Evolutionary conservation across 2,113 vertebrate genomes (phyloP).

Genomic region (Acanthisitta chloris): DNA sequence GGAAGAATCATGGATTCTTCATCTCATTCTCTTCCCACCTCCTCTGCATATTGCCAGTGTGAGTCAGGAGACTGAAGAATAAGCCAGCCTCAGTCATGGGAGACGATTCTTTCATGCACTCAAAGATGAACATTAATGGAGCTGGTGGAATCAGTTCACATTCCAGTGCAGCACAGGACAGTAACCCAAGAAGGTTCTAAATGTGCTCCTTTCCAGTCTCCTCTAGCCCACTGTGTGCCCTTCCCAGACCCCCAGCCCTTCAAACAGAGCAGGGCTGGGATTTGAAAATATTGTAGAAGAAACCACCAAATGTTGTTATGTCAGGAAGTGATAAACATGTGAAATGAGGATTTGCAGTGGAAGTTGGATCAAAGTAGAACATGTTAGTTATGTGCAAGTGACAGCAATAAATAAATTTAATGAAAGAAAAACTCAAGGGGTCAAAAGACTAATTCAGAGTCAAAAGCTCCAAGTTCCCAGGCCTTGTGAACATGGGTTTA

Average conservation of each 20-base stretch:
- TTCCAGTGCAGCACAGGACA: too few species aligned
- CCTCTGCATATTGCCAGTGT: background rate
- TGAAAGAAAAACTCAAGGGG: background rate
- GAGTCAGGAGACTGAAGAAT: background rate
- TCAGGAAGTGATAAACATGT: background rate
- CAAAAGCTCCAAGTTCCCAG: background rate
- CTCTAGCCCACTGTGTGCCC: fast-evolving
- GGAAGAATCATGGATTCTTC: background rate
- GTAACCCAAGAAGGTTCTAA: fast-evolving
- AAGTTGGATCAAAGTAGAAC: background rate
- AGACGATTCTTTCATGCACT: background rate
- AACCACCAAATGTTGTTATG: background rate
- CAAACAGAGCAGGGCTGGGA: background rate
- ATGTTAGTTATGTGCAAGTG: background rate
- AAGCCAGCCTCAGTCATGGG: background rate
- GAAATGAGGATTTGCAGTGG: background rate
- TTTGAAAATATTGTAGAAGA: background rate
- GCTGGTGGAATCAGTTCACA: background rate
- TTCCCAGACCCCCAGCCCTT: background rate
- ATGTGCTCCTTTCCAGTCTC: background rate
- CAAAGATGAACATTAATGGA: background rate
- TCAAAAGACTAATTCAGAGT: background rate
- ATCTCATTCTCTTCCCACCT: background rate
- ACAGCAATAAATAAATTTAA: background rate
- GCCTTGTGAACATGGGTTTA: background rate